Conservation (phyloP, 2,797 vertebrate species). For the Parotocinclus haroldoi region DNA sequence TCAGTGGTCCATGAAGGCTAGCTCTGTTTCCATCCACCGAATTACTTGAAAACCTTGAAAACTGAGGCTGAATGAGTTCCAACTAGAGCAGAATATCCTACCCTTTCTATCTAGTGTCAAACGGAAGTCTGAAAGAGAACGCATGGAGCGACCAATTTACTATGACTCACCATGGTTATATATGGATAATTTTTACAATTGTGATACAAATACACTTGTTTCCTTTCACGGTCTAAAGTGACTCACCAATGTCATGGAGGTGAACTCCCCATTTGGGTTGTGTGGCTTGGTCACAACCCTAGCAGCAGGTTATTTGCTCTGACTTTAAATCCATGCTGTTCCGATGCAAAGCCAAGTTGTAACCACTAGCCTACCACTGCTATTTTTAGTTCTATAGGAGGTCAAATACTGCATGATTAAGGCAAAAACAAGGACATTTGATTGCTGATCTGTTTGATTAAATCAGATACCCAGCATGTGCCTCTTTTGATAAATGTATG, state of each 20-base stretch:
- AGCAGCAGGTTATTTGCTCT: conserved; percentile 1
- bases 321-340: background rate
- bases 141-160: background rate
- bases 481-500: background rate
- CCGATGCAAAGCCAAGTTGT: background rate
- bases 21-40: conserved; percentile 6
- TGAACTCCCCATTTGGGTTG: background rate
- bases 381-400: background rate
- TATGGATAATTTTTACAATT: too few species aligned
- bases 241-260: background rate
- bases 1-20: conserved; percentile 7
- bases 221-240: too few species aligned
- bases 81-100: background rate
- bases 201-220: too few species aligned
- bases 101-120: background rate
- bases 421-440: background rate
- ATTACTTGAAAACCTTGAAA: conserved; percentile 11
- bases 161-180: too few species aligned
- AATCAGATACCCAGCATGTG: conserved; percentile 2
- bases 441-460: background rate
- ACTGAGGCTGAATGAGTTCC: background rate
- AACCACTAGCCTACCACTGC: background rate
- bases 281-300: background rate
- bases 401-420: background rate
- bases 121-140: background rate